Conservation (phyloP, 2,797 vertebrate genomes). For the Chelon labrosus region DNA sequence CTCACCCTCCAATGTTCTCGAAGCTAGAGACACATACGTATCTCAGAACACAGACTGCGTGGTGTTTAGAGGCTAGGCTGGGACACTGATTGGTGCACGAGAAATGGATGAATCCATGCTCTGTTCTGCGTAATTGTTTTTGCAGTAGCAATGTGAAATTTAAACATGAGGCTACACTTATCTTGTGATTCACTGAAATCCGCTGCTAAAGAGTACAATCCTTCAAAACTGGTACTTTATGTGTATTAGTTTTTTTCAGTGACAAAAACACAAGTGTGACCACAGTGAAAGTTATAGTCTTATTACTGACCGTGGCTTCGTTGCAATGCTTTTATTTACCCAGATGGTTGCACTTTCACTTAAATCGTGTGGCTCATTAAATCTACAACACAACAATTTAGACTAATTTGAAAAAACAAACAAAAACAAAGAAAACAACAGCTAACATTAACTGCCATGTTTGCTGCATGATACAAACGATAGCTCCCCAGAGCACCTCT, state of each 20-base stretch:
- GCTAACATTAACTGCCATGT: slow-evolving; percentile 36
- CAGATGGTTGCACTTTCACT: slow-evolving; percentile 51
- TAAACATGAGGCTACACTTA: background rate
- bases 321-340: slow-evolving; percentile 40
- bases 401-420: slow-evolving; percentile 49
- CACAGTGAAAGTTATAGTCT: slow-evolving; percentile 48
- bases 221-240: background rate
- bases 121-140: background rate
- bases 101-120: background rate
- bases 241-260: slow-evolving; percentile 12
- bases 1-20: slow-evolving; percentile 12
- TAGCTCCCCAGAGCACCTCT: slow-evolving; percentile 28
- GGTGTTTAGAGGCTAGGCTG: slow-evolving; percentile 5
- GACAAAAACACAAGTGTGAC: slow-evolving; percentile 11
- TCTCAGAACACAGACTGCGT: slow-evolving; percentile 5
- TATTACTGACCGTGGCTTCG: slow-evolving; percentile 22
- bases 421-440: background rate
- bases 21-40: slow-evolving; percentile 11
- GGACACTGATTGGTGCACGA: background rate
- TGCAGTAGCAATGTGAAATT: background rate
- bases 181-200: background rate
- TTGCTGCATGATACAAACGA: slow-evolving; percentile 22
- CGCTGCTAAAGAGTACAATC: background rate
- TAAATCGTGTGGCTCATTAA: slow-evolving; percentile 59
- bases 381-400: slow-evolving; percentile 29